Base-by-base conservation (phyloP, 2,113 vertebrate species). In the Zingel zingel region DNA sequence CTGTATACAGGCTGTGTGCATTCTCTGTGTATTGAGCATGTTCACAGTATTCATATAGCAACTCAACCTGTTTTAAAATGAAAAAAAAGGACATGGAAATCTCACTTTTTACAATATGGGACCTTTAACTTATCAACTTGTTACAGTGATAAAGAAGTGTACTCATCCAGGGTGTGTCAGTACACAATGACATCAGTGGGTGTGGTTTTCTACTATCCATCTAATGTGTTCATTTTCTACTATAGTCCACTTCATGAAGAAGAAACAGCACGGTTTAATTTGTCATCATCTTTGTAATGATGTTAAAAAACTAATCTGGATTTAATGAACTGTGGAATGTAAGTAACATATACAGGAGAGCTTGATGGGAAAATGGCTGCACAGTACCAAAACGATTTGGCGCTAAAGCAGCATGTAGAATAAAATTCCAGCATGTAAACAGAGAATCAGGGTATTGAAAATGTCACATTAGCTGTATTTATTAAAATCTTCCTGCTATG, bases 391-490 rank as follows among this genome's bases (percentile, higher is more conserved):
- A 43, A 80, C 72, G 14, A 50, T 69, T 1, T 0, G 33, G 9
- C 11, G 53, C 27, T 39, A 21, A 58, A 47, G 39, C 67, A 18
- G 84, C 36, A 51, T 0, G 12, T 53, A 43, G 66, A 48, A 59
- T 33, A 51, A 43, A 61, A 83, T 50, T 85, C 53, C 77, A 50
- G 56, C 67, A 70, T 36, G 50, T 83, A 75, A 83, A 74, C 85
- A 82, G 80, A 73, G 69, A 14, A 45, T n/a, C 30, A 21, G 56
- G 5, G 15, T 77, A 47, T 63, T 88, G 72, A 75, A 81, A 78
- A 82, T 75, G 79, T 85, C 83, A 90, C 72, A 81, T 85, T 73
- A 71, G 82, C 62, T 51, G 18, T 62, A 81, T 87, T 89, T 88
- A 92, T 89, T 88, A 78, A 88, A 88, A 89, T 77, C 74, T 74